Evolutionary conservation across 2,888 invertebrate species (phyloP).

Genomic region (Oithona nana): DNA sequence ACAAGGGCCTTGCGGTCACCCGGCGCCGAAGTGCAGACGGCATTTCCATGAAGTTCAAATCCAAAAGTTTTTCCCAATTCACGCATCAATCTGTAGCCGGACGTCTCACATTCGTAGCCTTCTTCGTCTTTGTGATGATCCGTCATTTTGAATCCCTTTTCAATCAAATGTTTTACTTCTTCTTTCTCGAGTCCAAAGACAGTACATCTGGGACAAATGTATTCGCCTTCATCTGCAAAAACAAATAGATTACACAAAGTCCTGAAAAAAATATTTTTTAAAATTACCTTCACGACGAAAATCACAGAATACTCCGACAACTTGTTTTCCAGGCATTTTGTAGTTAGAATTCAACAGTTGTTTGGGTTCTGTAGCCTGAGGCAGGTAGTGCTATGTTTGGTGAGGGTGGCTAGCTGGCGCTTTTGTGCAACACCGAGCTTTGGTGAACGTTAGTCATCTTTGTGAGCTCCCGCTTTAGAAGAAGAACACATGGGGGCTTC

Average conservation of each 20-base stretch:
- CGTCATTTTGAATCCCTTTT: slow-evolving; percentile 5
- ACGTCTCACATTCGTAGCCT: slow-evolving; percentile 4
- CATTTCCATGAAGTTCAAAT: not conserved
- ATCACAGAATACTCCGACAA: slow-evolving; percentile 9
- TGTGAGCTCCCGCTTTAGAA: too few relatives aligned
- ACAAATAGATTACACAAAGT: too few relatives aligned
- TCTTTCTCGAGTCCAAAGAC: slow-evolving; percentile 14
- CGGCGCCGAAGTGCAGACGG: slow-evolving; percentile 1
- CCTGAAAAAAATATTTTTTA: not conserved
- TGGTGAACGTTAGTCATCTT: too few relatives aligned
- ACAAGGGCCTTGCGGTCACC: slow-evolving; percentile 1
- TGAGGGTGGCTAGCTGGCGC: too few relatives aligned
- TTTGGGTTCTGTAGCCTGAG: too few relatives aligned
- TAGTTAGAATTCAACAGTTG: too few relatives aligned
- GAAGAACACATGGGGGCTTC: too few relatives aligned
- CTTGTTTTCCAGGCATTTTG: slow-evolving; percentile 11
- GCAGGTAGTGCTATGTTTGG: too few relatives aligned
- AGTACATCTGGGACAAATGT: slow-evolving; percentile 8
- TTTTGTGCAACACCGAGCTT: too few relatives aligned
- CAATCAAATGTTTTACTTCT: slow-evolving; percentile 10
- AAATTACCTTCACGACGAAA: not conserved
- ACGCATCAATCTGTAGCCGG: slow-evolving; percentile 9
- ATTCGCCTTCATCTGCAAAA: slow-evolving; percentile 16
- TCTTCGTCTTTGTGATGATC: slow-evolving; percentile 11
- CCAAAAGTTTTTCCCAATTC: slow-evolving; percentile 3